Evolutionary conservation across 2,113 vertebrate genomes (phyloP).

Genomic region (Ardeotis arabs): DNA sequence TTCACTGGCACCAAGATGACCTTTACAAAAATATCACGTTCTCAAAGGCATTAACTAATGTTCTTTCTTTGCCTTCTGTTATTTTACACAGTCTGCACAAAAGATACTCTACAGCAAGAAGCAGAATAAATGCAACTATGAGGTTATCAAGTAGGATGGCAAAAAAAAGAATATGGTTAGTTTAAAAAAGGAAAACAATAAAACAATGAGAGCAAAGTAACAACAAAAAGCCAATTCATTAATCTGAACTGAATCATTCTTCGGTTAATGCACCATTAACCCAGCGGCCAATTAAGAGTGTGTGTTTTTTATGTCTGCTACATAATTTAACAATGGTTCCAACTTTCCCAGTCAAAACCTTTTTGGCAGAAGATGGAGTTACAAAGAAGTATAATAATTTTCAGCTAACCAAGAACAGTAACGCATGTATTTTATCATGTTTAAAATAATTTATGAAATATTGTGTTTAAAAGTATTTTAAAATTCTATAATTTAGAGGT

Average conservation of each 20-base stretch:
- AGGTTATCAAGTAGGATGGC: background rate
- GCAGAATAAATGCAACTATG: background rate
- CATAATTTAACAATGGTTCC: background rate
- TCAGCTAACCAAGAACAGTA: background rate
- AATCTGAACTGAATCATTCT: background rate
- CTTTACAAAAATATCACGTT: background rate
- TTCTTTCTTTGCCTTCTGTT: background rate
- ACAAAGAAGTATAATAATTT: background rate
- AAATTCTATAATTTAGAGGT: background rate
- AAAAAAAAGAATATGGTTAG: background rate
- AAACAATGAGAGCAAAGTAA: background rate
- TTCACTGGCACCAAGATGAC: background rate
- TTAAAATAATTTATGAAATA: background rate
- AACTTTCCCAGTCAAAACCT: background rate
- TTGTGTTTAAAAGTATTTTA: background rate
- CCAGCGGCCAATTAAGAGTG: fast-evolving
- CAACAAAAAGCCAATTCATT: background rate
- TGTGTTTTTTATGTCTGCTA: background rate
- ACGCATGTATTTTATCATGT: background rate
- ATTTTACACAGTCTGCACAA: background rate
- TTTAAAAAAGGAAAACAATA: background rate
- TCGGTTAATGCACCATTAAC: background rate
- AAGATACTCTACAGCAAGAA: background rate
- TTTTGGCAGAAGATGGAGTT: background rate
- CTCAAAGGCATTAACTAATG: background rate